These are phyloP conservation scores for Cinara cedri DNA, from an alignment of 2,888 invertebrate species.

Conservation along the genomic window DNA sequence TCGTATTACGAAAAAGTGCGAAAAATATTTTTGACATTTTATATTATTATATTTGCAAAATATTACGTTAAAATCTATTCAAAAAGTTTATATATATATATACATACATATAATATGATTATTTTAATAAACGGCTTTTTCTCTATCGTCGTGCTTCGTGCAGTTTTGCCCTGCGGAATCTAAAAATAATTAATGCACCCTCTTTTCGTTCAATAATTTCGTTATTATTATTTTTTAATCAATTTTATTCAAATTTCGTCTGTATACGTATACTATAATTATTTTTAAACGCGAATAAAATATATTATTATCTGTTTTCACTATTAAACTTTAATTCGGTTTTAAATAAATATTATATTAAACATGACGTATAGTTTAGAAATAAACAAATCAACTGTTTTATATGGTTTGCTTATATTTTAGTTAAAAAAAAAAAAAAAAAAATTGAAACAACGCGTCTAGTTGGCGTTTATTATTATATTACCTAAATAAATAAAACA, in stretches of 20 bases:
- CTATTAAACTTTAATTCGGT: background rate
- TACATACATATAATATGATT: background rate
- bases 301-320: background rate
- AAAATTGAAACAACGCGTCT: no score
- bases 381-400: background rate
- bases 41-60: no score
- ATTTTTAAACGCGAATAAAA: background rate
- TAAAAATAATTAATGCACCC: background rate
- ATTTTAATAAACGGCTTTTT: background rate
- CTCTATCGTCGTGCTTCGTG: no score
- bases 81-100: background rate
- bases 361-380: constrained; percentile 17
- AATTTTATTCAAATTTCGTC: constrained; percentile 20
- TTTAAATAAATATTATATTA: no score
- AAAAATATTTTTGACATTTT: no score
- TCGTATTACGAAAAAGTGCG: no score
- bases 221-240: constrained; percentile 4
- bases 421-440: no score
- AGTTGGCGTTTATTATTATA: no score
- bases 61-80: background rate
- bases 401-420: background rate
- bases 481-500: background rate
- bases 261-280: background rate
- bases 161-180: no score
- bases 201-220: background rate